A percentile compares a stretch with the other conserved stretches of the same genome.
Conservation (phyloP, 2,797 vertebrate species). For the Propithecus deckenii region DNA sequence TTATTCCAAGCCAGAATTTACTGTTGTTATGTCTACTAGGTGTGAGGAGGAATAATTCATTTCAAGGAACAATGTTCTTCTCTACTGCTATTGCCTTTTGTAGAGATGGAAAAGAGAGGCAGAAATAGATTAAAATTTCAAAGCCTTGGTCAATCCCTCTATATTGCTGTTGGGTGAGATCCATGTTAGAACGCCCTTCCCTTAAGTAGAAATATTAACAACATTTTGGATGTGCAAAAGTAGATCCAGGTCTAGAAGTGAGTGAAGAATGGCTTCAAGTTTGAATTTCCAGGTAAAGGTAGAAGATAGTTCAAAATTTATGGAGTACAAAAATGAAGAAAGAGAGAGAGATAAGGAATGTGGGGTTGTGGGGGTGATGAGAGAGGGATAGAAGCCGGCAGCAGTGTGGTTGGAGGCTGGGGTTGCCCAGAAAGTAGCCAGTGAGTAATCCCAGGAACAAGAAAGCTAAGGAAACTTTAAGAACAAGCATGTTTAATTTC, state of each 20-base stretch:
- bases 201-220: not conserved
- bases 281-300: not conserved
- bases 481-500: not conserved
- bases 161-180: not conserved
- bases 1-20: not conserved
- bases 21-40: not conserved
- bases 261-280: not conserved
- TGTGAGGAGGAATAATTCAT: not conserved
- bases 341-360: not conserved
- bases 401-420: accelerated
- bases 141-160: not conserved
- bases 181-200: not conserved
- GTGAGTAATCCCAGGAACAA: not conserved
- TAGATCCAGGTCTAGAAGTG: not conserved
- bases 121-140: not conserved
- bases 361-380: not conserved
- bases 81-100: not conserved
- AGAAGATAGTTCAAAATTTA: not conserved
- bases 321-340: not conserved
- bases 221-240: not conserved
- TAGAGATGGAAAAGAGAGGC: not conserved
- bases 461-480: not conserved
- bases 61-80: not conserved
- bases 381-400: not conserved
- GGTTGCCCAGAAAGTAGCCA: not conserved